Evolutionary conservation across 2,113 vertebrate genomes (phyloP).

Genomic region (Paraplagusia blochii): DNA sequence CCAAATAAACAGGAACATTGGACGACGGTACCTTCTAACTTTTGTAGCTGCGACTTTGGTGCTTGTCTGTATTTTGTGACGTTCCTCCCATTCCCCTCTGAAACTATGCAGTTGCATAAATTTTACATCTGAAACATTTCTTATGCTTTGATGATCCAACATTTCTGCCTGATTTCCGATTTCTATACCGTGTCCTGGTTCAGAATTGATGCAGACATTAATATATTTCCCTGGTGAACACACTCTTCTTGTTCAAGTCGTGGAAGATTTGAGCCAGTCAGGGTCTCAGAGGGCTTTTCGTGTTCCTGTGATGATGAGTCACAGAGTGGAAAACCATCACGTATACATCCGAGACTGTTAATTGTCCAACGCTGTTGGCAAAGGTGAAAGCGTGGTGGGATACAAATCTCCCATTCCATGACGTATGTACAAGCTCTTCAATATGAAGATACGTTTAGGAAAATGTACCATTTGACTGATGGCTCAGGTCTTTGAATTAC

Average conservation of each 20-base stretch:
- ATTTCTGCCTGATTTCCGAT: constrained; percentile 13
- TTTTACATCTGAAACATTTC: constrained; percentile 10
- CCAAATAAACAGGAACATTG: constrained; percentile 47
- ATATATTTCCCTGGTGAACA: too few relatives aligned
- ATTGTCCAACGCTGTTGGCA: constrained; percentile 27
- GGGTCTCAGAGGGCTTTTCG: neutral
- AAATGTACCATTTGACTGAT: constrained; percentile 26
- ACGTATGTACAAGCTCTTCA: constrained; percentile 71
- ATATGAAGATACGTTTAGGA: constrained; percentile 64
- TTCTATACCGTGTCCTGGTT: too few relatives aligned
- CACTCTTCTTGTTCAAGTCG: neutral
- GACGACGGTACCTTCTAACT: constrained; percentile 20
- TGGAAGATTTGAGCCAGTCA: constrained; percentile 39
- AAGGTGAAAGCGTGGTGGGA: constrained; percentile 39
- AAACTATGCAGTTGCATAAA: too few relatives aligned
- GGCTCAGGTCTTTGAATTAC: constrained; percentile 32
- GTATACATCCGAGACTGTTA: constrained; percentile 36
- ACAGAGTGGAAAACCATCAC: constrained; percentile 30
- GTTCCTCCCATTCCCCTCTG: constrained; percentile 11
- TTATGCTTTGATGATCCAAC: too few relatives aligned
- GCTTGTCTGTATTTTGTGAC: constrained; percentile 18
- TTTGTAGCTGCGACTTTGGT: neutral
- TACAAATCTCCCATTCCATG: constrained; percentile 53
- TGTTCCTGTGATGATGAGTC: constrained; percentile 14
- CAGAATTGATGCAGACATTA: too few relatives aligned